phyloP scores from a whole-genome alignment of 2,797 vertebrate species.

The Epinephelus malabaricus region DNA sequence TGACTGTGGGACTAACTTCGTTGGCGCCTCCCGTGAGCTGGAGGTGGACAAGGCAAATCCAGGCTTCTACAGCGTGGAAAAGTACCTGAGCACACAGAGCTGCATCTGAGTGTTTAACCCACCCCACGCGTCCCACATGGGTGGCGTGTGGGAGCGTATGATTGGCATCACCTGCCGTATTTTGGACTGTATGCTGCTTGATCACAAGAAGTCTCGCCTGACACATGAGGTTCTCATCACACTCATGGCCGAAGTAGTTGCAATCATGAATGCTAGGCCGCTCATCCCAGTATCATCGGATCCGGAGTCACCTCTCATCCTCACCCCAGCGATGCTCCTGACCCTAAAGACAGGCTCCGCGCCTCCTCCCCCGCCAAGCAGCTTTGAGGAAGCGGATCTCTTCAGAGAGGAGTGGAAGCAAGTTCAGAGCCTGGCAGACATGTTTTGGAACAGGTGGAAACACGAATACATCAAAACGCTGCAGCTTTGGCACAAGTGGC shows the following conservation, averaged over 20 bases:
- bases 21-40: not conserved
- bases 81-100: not conserved
- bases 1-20: constrained; percentile 13
- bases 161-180: constrained; percentile 3
- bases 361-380: no score
- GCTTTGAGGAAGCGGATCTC: no score
- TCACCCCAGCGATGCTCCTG: not conserved
- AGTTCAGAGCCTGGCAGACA: no score
- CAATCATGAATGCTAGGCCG: constrained; percentile 5
- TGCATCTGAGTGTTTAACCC: constrained; percentile 6
- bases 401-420: no score
- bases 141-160: constrained; percentile 1
- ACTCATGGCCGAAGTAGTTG: constrained; percentile 12
- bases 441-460: no score
- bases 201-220: not conserved
- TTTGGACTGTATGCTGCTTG: constrained; percentile 17
- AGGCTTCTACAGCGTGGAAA: not conserved
- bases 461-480: no score
- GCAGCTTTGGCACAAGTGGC: no score
- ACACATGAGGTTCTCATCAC: constrained; percentile 11
- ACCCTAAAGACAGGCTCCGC: no score
- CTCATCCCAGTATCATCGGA: constrained; percentile 14
- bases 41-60: not conserved
- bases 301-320: not conserved
- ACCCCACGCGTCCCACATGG: constrained; percentile 11